phyloP scores from a whole-genome alignment of 2,888 invertebrate species.

The Falcaria lacertinaria region DNA sequence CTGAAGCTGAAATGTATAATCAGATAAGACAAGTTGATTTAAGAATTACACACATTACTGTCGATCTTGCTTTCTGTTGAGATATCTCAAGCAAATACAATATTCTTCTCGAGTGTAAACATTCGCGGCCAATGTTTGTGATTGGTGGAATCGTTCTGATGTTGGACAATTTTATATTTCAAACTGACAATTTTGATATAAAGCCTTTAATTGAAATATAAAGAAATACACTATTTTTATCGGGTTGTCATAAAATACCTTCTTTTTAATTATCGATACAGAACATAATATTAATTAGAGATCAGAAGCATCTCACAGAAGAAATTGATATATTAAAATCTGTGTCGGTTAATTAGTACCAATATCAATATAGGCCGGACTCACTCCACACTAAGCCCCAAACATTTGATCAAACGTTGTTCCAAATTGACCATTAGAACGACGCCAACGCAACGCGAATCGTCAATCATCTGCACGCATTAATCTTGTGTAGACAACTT shows the following conservation, averaged over 20 bases:
- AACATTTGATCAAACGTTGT: constrained; percentile 41
- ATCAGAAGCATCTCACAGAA: no score
- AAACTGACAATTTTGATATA: neutral
- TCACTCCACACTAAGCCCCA: constrained; percentile 4
- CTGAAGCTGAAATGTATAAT: constrained; percentile 16
- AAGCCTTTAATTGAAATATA: neutral
- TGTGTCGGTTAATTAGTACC: no score
- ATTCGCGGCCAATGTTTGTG: constrained; percentile 19
- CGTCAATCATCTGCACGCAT: constrained; percentile 78
- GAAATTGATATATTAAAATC: no score
- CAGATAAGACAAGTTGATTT: constrained; percentile 26
- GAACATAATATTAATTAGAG: no score
- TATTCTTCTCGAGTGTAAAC: constrained; percentile 21
- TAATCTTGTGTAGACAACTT: constrained; percentile 79
- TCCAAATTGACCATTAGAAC: constrained; percentile 62
- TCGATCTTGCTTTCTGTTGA: constrained; percentile 22
- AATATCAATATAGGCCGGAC: no score
- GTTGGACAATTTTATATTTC: neutral
- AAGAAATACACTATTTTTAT: no score
- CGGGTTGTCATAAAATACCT: no score
- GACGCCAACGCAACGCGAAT: constrained; percentile 63
- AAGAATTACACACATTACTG: constrained; percentile 29
- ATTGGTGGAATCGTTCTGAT: neutral
- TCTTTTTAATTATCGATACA: no score
- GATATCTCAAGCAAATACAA: constrained; percentile 27